phyloP scores from a whole-genome alignment of 2,113 vertebrate genomes.

The Eretmochelys imbricata region DNA sequence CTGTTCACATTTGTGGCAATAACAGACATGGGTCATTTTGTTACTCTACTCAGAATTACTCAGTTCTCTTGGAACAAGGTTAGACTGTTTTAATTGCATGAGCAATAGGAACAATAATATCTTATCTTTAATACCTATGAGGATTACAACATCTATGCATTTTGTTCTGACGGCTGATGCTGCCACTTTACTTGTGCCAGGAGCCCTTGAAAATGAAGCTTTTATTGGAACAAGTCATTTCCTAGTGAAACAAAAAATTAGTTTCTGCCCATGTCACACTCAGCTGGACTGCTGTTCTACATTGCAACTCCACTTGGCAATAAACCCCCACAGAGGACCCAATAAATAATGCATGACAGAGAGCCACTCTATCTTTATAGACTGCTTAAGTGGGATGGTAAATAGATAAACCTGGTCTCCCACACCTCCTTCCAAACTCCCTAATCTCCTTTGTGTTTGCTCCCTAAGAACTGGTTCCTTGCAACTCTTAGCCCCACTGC shows the following conservation, averaged over 20 bases:
- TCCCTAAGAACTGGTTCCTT: neutral
- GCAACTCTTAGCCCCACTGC: neutral
- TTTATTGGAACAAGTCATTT: neutral
- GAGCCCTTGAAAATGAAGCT: neutral
- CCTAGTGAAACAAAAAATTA: neutral
- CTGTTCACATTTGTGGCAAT: neutral
- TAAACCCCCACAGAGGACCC: neutral
- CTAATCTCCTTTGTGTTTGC: neutral
- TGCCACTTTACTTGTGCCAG: neutral
- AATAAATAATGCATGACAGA: slow-evolving; percentile 48
- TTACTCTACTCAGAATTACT: neutral
- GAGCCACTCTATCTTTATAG: neutral
- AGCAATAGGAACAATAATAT: neutral
- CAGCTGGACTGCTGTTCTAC: slow-evolving; percentile 9
- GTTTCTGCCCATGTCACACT: neutral
- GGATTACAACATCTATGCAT: neutral
- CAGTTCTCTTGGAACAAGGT: neutral
- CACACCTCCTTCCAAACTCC: neutral
- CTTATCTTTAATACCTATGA: neutral
- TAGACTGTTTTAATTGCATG: neutral
- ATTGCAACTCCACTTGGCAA: neutral
- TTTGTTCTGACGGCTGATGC: neutral
- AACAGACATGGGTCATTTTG: too few species aligned
- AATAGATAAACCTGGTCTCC: slow-evolving; percentile 23
- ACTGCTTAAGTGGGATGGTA: slow-evolving; percentile 30